A percentile compares a stretch with the other conserved stretches of the same genome.
These are phyloP conservation scores for Phasia obesa DNA, from an alignment of 2,888 invertebrate species.

Conservation along the genomic window DNA sequence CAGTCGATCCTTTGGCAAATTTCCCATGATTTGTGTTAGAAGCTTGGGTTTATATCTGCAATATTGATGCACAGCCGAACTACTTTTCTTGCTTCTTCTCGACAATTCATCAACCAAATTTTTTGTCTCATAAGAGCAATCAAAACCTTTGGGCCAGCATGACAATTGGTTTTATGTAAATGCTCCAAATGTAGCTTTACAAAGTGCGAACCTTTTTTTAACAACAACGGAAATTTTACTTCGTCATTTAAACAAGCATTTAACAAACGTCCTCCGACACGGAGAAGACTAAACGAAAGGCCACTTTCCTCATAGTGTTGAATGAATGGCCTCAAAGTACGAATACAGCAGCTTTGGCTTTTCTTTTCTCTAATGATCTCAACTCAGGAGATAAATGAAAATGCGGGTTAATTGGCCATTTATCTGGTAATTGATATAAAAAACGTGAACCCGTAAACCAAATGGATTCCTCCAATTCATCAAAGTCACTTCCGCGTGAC, in stretches of 20 bases:
- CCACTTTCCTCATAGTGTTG: not conserved
- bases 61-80: not conserved
- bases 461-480: not conserved
- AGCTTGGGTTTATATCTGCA: not conserved
- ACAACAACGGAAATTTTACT: not conserved
- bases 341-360: not conserved
- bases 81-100: not conserved
- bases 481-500: conserved; percentile 1
- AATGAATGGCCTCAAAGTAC: not conserved
- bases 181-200: conserved; percentile 1
- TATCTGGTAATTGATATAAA: conserved; percentile 30
- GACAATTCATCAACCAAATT: conserved; percentile 17
- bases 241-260: too few relatives aligned
- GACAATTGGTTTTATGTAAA: conserved; percentile 10
- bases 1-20: conserved; percentile 2
- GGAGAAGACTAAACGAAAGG: not conserved
- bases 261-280: conserved; percentile 3
- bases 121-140: conserved; percentile 11
- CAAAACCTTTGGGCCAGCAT: conserved; percentile 24
- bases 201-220: conserved; percentile 9
- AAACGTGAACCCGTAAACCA: too few relatives aligned
- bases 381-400: conserved; percentile 32
- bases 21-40: conserved; percentile 8
- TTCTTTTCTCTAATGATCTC: conserved; percentile 15
- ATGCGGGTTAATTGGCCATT: conserved; percentile 1